phyloP scores from a whole-genome alignment of 2,888 invertebrate species.

The Callyntrura sp. region DNA sequence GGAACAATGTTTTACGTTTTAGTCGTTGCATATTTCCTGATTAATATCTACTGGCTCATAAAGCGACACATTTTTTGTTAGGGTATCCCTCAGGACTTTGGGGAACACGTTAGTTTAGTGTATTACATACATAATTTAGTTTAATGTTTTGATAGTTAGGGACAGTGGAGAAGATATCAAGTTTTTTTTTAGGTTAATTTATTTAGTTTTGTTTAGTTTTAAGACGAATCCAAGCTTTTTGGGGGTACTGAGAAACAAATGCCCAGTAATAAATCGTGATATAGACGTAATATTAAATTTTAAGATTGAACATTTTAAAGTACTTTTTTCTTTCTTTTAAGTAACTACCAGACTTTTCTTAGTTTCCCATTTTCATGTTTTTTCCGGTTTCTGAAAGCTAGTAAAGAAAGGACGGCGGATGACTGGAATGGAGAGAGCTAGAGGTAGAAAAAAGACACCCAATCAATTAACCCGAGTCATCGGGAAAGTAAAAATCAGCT shows the following conservation, averaged over 20 bases:
- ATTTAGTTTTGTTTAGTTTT: constrained; percentile 7
- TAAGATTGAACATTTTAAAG: too few species aligned
- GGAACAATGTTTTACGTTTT: too few species aligned
- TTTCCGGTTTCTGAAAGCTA: neutral
- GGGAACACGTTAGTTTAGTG: neutral
- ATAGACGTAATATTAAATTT: constrained; percentile 8
- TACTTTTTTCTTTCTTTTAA: neutral
- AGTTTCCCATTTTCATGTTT: neutral
- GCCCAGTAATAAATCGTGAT: constrained; percentile 75
- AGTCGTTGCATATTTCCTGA: too few species aligned
- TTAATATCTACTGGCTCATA: neutral
- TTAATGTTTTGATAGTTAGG: neutral
- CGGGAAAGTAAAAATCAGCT: constrained; percentile 7
- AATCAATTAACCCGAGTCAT: neutral
- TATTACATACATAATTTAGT: neutral
- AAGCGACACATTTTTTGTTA: neutral
- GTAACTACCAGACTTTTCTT: neutral
- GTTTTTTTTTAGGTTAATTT: neutral
- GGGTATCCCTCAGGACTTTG: neutral
- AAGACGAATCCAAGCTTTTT: constrained; percentile 11
- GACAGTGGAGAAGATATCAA: neutral
- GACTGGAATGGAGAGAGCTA: too few species aligned
- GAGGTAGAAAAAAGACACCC: neutral
- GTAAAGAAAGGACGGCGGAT: neutral
- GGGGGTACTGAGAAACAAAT: constrained; percentile 72